A percentile compares a stretch with the other conserved stretches of the same genome.
These are phyloP conservation scores for Apodemus sylvaticus DNA, from an alignment of 2,113 vertebrate genomes.

Conservation along the genomic window DNA sequence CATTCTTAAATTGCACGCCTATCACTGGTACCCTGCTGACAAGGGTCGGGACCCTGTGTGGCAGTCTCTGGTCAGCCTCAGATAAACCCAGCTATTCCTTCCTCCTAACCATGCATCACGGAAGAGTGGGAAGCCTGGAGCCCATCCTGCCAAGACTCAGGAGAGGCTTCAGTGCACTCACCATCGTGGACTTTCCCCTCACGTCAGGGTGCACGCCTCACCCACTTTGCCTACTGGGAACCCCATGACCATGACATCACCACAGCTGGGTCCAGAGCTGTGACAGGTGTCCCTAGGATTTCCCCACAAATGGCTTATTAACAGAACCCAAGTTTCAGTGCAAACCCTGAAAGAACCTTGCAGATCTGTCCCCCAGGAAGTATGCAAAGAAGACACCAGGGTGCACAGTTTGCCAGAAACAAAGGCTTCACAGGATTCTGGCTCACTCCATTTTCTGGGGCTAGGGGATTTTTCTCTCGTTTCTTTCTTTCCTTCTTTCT, in stretches of 20 bases:
- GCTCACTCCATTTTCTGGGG: neutral
- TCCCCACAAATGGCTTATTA: neutral
- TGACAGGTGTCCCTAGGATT: neutral
- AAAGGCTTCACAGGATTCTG: neutral
- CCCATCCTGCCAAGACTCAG: neutral
- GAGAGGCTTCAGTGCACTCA: accelerated
- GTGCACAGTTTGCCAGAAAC: neutral
- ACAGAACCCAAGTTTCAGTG: neutral
- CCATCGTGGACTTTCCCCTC: too few species aligned
- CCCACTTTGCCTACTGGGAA: neutral
- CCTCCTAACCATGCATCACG: neutral
- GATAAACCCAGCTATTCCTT: neutral
- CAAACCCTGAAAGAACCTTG: neutral
- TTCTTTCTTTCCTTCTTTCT: neutral
- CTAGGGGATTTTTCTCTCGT: neutral
- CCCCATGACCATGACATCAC: neutral
- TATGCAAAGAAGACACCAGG: neutral
- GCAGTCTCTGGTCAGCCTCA: neutral
- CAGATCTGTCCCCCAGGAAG: neutral
- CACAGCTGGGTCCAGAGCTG: neutral
- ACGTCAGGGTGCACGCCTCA: too few species aligned
- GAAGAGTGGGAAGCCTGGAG: neutral
- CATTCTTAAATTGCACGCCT: neutral
- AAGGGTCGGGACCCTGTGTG: accelerated
- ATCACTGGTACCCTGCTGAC: neutral